phyloP scores from a whole-genome alignment of 2,888 invertebrate species.

The Callyntrura guangdongensis region DNA sequence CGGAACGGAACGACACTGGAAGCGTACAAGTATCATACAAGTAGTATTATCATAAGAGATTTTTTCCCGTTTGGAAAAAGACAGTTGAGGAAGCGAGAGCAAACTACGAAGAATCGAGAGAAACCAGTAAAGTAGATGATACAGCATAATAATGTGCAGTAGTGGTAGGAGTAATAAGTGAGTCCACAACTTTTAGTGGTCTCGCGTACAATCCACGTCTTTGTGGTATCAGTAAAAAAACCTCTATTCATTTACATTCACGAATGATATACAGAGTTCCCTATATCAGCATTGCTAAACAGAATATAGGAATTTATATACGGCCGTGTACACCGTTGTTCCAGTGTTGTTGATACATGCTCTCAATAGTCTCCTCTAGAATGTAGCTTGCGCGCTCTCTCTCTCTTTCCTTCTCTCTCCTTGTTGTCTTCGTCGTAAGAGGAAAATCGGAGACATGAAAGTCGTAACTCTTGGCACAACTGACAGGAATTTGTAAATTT shows the following conservation, averaged over 20 bases:
- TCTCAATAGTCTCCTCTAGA: neutral
- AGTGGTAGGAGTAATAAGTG: constrained; percentile 51
- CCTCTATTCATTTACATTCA: constrained; percentile 65
- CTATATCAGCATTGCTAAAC: too few species aligned
- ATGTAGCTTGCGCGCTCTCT: too few species aligned
- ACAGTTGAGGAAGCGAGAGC: constrained; percentile 10
- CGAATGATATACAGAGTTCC: neutral
- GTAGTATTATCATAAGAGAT: neutral
- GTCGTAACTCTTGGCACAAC: constrained; percentile 80
- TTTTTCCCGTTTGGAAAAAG: constrained; percentile 42
- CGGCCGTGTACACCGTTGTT: neutral
- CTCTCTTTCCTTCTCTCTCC: neutral
- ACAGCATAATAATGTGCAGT: constrained; percentile 70
- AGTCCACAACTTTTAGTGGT: constrained; percentile 70
- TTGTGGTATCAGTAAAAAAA: constrained; percentile 46
- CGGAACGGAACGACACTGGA: neutral
- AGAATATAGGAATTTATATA: neutral
- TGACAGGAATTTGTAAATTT: constrained; percentile 85
- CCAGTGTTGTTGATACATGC: neutral
- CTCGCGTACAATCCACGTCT: constrained; percentile 52
- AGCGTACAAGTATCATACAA: constrained; percentile 9
- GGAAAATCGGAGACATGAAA: constrained; percentile 79
- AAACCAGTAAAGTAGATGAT: constrained; percentile 61
- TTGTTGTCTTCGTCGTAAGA: constrained; percentile 62
- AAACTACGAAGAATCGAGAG: constrained; percentile 32